Evolutionary conservation across 2,113 vertebrate genomes (phyloP).

Genomic region (Canis aureus): DNA sequence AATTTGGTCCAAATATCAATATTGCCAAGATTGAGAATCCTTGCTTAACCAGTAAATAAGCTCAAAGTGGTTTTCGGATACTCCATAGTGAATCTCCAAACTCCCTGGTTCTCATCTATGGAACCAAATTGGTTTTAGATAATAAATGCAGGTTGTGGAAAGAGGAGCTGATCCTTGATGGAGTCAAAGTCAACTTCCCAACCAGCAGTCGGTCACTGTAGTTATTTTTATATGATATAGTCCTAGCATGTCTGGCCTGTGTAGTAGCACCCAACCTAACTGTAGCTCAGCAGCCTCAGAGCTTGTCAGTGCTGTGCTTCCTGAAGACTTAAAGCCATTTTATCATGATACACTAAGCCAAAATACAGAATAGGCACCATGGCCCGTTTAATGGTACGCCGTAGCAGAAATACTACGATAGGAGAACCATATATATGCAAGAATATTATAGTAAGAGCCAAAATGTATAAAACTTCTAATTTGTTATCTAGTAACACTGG

Average conservation of each 20-base stretch:
- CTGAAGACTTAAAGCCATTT: neutral
- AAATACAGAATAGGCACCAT: neutral
- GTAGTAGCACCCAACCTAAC: neutral
- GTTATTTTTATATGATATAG: neutral
- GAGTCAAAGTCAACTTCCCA: neutral
- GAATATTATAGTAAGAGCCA: neutral
- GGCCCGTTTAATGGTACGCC: neutral
- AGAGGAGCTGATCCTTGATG: neutral
- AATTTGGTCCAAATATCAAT: neutral
- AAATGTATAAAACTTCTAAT: neutral
- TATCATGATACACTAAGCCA: neutral
- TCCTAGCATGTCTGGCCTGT: neutral
- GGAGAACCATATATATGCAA: neutral
- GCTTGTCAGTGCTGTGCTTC: neutral
- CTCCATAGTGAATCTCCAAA: neutral
- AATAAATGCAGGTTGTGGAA: neutral
- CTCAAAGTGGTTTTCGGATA: neutral
- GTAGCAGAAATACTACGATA: neutral
- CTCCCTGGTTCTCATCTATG: neutral
- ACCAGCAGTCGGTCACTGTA: neutral
- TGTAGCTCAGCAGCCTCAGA: neutral
- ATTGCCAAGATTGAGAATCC: neutral
- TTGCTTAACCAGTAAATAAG: neutral
- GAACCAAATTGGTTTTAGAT: neutral
- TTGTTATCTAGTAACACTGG: neutral